A percentile compares a stretch with the other conserved stretches of the same genome.
phyloP scores from a whole-genome alignment of 2,113 vertebrate genomes.

The Cettia cetti region DNA sequence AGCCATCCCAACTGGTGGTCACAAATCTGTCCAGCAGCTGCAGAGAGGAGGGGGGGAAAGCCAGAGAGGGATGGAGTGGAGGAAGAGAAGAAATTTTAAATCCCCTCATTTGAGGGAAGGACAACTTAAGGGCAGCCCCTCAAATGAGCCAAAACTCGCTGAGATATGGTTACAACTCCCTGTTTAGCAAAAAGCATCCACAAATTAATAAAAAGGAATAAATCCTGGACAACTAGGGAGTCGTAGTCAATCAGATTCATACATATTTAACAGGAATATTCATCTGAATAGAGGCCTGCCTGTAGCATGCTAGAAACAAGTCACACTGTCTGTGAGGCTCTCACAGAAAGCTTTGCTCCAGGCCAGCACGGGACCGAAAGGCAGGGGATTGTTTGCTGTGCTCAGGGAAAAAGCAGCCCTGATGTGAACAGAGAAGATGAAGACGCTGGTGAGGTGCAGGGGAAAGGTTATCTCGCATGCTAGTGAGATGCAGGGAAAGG shows the following conservation, averaged over 20 bases:
- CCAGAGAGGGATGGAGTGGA: not conserved
- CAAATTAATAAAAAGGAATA: not conserved
- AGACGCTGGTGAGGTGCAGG: rapidly evolving
- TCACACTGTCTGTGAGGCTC: not conserved
- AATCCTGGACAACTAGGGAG: not conserved
- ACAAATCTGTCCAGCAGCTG: conserved; percentile 60
- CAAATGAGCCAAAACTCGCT: not conserved
- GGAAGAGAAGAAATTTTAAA: conserved; percentile 32
- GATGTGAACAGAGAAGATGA: not conserved
- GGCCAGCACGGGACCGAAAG: not conserved
- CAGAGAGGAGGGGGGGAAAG: not conserved
- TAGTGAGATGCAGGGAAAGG: not conserved
- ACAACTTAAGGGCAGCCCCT: not conserved
- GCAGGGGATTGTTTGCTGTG: not conserved
- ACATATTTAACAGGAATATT: conserved; percentile 31
- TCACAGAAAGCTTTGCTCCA: not conserved
- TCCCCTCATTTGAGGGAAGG: no score
- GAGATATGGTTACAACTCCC: not conserved
- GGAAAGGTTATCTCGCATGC: not conserved
- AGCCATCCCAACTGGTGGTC: conserved; percentile 46
- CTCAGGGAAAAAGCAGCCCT: not conserved
- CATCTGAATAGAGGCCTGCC: not conserved
- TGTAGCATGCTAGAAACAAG: not conserved
- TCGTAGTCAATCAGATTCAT: not conserved
- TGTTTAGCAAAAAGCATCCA: not conserved